Conservation (phyloP, 2,888 invertebrate species). For the Dynastes hyllus region DNA sequence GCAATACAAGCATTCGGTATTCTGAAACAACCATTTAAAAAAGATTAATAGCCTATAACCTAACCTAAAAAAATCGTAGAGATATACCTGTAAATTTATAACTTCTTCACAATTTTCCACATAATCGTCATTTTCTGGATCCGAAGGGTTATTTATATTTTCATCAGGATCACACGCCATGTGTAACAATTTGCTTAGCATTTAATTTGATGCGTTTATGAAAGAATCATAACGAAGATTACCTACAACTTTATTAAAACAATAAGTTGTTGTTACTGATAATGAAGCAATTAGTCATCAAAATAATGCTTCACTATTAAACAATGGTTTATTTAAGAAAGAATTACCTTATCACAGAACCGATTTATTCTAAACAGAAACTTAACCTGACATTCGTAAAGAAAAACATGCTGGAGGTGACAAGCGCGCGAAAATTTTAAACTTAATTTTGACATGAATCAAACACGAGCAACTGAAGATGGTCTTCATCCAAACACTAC, state of each 20-base stretch:
- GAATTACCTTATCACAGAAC: slow-evolving; percentile 41
- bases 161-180: slow-evolving; percentile 43
- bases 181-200: slow-evolving; percentile 28
- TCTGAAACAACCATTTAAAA: slow-evolving; percentile 71
- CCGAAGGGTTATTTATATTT: slow-evolving; percentile 34
- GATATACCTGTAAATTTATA: slow-evolving; percentile 14
- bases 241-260: slow-evolving; percentile 22
- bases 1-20: slow-evolving; percentile 85
- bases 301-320: neutral
- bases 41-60: slow-evolving; percentile 12
- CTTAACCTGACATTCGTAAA: slow-evolving; percentile 30
- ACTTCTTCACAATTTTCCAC: slow-evolving; percentile 26
- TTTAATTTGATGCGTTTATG: neutral
- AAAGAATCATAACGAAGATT: slow-evolving; percentile 23
- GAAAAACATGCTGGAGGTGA: slow-evolving; percentile 31
- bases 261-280: neutral
- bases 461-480: neutral
- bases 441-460: neutral
- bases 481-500: no score
- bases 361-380: slow-evolving; percentile 35
- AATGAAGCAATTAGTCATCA: neutral
- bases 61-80: slow-evolving; percentile 11
- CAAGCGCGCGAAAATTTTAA: slow-evolving; percentile 32
- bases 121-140: slow-evolving; percentile 18
- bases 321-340: neutral